Evolutionary conservation across 2,797 vertebrate genomes (phyloP), one percentile per base, ranked within the genome.

Genomic region (Sphenodon punctatus): DNA sequence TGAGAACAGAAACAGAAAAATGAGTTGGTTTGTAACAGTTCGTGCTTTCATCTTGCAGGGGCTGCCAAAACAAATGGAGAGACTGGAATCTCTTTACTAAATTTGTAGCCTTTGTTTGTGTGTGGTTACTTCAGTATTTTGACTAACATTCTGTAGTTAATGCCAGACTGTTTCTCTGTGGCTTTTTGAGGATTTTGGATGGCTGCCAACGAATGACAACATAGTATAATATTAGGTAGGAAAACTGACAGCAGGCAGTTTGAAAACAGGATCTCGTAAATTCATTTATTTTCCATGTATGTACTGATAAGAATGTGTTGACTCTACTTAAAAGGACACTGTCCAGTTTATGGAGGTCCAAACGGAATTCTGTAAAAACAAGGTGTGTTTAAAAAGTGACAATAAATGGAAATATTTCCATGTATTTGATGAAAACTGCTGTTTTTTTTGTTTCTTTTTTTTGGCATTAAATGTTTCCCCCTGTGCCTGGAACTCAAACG

Each of bases 151-250:
- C 78, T 1, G 4, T 76, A 55, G 77, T 85, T 73, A 67, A 80
- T 30, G 20, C 63, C 64, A 77, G 60, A 38, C 83, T 84, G 39
- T 48, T 78, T 74, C 77, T 75, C 73, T 83, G 71, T 51, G 59
- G 80, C 74, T 81, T 82, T 60, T 66, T 64, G 63, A 41, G 73
- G 41, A 39, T 19, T 60, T 74, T 45, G 61, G 75, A 65, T 78
- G 80, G 22, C n/a, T 86, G 48, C 78, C 59, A 19, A 58, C 59
- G 70, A 27, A 80, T 80, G 73, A 78, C 67, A 80, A 70, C 53
- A 2, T 49, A 58, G 46, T 42, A 36, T 27, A 82, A 75, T 39
- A 22, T 71, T 82, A n/a, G 39, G 65, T 65, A 53, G 73, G 79
- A 89, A 46, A 19, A 46, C 19, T 70, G 34, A 45, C 53, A 75